Evolutionary conservation across 2,888 invertebrate genomes (phyloP).

Genomic region (Agrilus biguttatus): DNA sequence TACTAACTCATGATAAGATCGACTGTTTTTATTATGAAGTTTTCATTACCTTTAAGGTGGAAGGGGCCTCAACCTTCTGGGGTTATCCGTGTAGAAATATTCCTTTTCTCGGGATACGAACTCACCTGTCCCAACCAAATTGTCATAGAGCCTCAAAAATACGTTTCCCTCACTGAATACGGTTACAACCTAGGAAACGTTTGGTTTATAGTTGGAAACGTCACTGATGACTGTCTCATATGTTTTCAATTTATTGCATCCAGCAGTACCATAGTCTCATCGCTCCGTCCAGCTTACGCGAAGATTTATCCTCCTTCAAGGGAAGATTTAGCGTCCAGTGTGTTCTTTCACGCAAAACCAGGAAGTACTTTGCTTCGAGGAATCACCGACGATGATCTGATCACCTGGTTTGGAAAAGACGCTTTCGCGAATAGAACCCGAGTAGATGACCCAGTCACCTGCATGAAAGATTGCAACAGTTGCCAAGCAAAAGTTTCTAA

Average conservation of each 20-base stretch:
- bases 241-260: conserved; percentile 46
- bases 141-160: conserved; percentile 39
- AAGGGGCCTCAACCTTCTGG: conserved; percentile 45
- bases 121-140: conserved; percentile 31
- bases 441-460: background rate
- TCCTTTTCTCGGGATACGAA: conserved; percentile 50
- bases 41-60: conserved; percentile 33
- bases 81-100: conserved; percentile 44
- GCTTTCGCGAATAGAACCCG: conserved; percentile 31
- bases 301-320: conserved; percentile 46
- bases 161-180: conserved; percentile 44
- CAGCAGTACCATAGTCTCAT: conserved; percentile 44
- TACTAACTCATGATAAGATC: background rate
- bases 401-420: conserved; percentile 52
- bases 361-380: conserved; percentile 45
- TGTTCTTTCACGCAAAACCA: conserved; percentile 45
- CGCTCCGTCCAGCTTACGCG: conserved; percentile 47
- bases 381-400: conserved; percentile 49
- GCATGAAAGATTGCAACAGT: background rate
- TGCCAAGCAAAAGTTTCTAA: too few relatives aligned
- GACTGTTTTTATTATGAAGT: background rate
- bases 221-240: conserved; percentile 44
- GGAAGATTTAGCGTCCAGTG: conserved; percentile 47
- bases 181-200: conserved; percentile 45
- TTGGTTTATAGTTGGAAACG: conserved; percentile 52